Percentiles rank a stretch among this genome's conserved stretches.
phyloP scores from a whole-genome alignment of 1,140 invertebrate species.

The Bilobella aurantiaca region DNA sequence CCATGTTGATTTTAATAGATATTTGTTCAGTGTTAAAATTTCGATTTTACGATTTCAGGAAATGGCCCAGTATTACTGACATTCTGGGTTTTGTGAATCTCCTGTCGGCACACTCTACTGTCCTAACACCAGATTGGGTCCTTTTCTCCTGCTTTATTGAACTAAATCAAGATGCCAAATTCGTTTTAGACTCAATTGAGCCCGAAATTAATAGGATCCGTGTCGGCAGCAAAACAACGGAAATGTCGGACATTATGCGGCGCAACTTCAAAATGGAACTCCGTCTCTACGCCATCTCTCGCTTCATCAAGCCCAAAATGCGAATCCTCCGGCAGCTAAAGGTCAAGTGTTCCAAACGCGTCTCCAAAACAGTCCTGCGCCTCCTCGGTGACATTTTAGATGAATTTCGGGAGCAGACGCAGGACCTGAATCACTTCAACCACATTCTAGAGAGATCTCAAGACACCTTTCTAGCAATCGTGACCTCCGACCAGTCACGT shows the following conservation, averaged over 20 bases:
- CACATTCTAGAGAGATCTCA: constrained; percentile 14
- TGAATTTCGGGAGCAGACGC: constrained; percentile 5
- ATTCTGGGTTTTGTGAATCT: constrained; percentile 13
- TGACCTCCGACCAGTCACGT: constrained; percentile 7
- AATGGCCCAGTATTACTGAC: constrained; percentile 11
- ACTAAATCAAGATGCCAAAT: constrained; percentile 13
- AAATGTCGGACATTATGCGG: constrained; percentile 8
- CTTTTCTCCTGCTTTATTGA: constrained; percentile 15
- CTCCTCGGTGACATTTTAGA: constrained; percentile 3
- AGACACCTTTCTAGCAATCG: constrained; percentile 12
- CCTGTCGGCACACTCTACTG: background rate
- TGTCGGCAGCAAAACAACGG: background rate
- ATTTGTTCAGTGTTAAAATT: too few relatives aligned
- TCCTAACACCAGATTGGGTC: constrained; percentile 14
- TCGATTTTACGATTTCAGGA: too few relatives aligned
- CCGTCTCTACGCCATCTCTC: constrained; percentile 1
- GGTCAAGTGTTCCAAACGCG: constrained; percentile 4
- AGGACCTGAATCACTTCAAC: constrained; percentile 9
- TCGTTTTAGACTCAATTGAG: constrained; percentile 1
- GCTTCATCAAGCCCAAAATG: constrained; percentile 14
- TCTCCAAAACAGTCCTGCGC: background rate
- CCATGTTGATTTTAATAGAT: too few relatives aligned
- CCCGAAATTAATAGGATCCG: constrained; percentile 5
- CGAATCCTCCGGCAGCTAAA: constrained; percentile 7
- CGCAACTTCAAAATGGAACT: constrained; percentile 9